Conservation (phyloP, 1,140 invertebrate species). For the Ips nitidus region DNA sequence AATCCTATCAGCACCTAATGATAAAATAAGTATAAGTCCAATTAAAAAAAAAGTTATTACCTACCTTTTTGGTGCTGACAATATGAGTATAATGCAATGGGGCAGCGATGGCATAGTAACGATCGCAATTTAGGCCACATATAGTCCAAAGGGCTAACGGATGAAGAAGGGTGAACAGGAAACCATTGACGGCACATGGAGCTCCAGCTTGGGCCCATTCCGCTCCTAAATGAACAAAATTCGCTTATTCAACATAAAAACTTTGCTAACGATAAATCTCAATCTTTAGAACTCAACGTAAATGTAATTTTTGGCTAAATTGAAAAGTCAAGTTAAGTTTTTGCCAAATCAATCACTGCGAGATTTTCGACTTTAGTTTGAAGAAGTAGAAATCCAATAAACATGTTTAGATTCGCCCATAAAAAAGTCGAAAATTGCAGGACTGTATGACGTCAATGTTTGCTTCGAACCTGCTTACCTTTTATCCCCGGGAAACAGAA, state of each 20-base stretch:
- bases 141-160: constrained; percentile 77
- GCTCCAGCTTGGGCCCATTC: constrained; percentile 56
- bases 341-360: too few relatives aligned
- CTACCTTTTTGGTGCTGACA: constrained; percentile 66
- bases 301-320: too few relatives aligned
- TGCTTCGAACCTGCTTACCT: constrained; percentile 43
- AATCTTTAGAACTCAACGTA: too few relatives aligned
- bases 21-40: constrained; percentile 11
- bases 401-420: too few relatives aligned
- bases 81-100: constrained; percentile 74
- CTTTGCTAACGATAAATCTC: not conserved
- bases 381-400: too few relatives aligned
- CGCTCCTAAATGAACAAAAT: constrained; percentile 7
- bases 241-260: not conserved
- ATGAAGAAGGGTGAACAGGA: constrained; percentile 69
- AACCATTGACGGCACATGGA: constrained; percentile 64
- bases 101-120: constrained; percentile 75
- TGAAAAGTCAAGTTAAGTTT: too few relatives aligned
- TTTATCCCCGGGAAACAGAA: constrained; percentile 55
- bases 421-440: too few relatives aligned
- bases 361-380: too few relatives aligned
- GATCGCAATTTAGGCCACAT: constrained; percentile 76
- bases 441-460: not conserved
- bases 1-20: constrained; percentile 58
- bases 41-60: too few relatives aligned